A percentile compares a stretch with the other conserved stretches of the same genome.
These are phyloP conservation scores for Paguma larvata DNA, from an alignment of 2,797 vertebrate genomes.

Conservation along the genomic window DNA sequence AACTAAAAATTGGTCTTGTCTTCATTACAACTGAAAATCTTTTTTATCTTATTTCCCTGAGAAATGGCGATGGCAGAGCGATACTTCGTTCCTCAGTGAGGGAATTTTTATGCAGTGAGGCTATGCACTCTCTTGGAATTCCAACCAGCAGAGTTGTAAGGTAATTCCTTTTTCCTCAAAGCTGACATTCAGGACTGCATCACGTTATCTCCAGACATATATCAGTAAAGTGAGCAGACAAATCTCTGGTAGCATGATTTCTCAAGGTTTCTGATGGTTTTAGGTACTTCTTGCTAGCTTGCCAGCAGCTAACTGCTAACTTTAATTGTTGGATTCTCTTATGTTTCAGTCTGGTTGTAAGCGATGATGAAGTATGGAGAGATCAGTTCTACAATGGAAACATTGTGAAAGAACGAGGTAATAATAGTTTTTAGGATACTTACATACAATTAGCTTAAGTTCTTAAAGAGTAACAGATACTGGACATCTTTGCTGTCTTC, in stretches of 20 bases:
- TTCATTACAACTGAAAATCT: not conserved
- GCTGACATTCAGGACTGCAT: constrained; percentile 12
- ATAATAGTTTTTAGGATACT: constrained; percentile 27
- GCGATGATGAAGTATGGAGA: constrained; percentile 91
- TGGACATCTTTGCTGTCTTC: not conserved
- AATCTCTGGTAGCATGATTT: not conserved
- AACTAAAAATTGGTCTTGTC: not conserved
- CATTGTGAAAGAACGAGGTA: constrained; percentile 91
- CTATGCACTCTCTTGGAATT: constrained; percentile 91
- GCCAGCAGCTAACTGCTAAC: not conserved
- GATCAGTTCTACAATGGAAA: constrained; percentile 93
- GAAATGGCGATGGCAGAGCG: constrained; percentile 92
- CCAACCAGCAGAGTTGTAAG: constrained; percentile 93
- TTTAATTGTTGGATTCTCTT: constrained; percentile 66
- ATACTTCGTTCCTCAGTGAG: constrained; percentile 92
- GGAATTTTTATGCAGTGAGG: constrained; percentile 93
- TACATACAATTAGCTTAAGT: not conserved
- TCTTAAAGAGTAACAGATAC: constrained; percentile 25
- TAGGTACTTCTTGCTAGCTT: not conserved
- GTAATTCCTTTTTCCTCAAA: constrained; percentile 80
- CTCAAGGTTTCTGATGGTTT: not conserved
- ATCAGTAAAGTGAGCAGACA: not conserved
- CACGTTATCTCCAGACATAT: not conserved
- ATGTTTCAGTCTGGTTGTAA: constrained; percentile 91
- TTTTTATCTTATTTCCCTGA: constrained; percentile 70